Evolutionary conservation across 2,797 vertebrate genomes (phyloP).

Genomic region (Garrulus glandarius): DNA sequence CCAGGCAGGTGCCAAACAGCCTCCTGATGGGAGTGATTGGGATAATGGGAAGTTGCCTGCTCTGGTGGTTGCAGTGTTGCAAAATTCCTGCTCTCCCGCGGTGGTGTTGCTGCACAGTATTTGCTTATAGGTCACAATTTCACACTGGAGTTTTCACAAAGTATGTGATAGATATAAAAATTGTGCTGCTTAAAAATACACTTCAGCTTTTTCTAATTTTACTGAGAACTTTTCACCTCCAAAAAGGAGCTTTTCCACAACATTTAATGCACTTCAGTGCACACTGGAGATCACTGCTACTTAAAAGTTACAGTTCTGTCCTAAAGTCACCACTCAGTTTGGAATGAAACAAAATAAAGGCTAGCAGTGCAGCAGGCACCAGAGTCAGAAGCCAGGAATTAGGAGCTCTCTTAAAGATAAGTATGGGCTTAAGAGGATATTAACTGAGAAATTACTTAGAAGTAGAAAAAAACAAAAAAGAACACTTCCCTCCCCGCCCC

Average conservation of each 20-base stretch:
- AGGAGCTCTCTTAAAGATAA: neutral
- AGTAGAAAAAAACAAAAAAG: neutral
- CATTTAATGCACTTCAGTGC: neutral
- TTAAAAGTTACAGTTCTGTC: neutral
- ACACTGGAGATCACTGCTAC: neutral
- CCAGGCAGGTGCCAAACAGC: neutral
- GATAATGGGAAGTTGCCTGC: neutral
- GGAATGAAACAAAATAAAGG: neutral
- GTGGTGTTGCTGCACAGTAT: fast-evolving
- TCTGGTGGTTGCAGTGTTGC: fast-evolving
- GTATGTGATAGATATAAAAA: neutral
- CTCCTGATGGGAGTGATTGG: fast-evolving
- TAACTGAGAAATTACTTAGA: neutral
- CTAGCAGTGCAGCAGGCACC: neutral
- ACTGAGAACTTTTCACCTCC: neutral
- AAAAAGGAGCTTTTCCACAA: neutral
- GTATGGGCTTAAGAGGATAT: neutral
- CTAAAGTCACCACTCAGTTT: neutral
- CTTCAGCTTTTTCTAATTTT: neutral
- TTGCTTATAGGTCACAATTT: neutral
- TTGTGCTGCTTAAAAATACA: neutral
- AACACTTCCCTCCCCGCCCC: too few species aligned
- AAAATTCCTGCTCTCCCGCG: neutral
- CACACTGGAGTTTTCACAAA: neutral
- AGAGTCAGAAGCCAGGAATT: neutral